These are phyloP conservation scores for Cylas formicarius DNA, from an alignment of 1,140 invertebrate species.

Conservation along the genomic window DNA sequence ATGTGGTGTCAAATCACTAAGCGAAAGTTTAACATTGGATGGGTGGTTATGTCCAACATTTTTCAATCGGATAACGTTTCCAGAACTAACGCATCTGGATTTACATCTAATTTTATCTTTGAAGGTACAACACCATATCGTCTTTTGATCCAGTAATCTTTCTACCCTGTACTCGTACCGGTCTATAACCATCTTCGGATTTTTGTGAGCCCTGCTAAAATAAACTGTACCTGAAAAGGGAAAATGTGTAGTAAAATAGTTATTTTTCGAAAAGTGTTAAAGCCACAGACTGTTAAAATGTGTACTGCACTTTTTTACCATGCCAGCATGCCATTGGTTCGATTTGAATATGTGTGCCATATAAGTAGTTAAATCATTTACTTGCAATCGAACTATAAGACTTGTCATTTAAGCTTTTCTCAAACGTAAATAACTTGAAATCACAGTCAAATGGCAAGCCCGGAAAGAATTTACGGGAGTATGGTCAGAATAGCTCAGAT, in stretches of 20 bases:
- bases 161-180: slow-evolving; percentile 8
- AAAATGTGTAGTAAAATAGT: not conserved
- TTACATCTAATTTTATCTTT: slow-evolving; percentile 16
- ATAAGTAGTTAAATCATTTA: slow-evolving; percentile 3
- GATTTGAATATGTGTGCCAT: slow-evolving; percentile 4
- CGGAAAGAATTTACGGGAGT: too few species aligned
- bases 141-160: slow-evolving; percentile 6
- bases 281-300: not conserved
- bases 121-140: slow-evolving; percentile 16
- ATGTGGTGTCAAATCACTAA: too few species aligned
- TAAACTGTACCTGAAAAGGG: slow-evolving; percentile 12
- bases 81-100: slow-evolving; percentile 8
- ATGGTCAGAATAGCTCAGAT: too few species aligned
- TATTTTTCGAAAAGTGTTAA: not conserved
- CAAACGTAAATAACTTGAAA: too few species aligned
- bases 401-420: too few species aligned
- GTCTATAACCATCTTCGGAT: slow-evolving; percentile 9
- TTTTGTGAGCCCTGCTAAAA: slow-evolving; percentile 8
- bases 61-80: slow-evolving; percentile 11
- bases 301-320: not conserved
- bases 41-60: slow-evolving; percentile 13
- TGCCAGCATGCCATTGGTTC: too few species aligned
- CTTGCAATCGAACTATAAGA: too few species aligned
- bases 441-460: too few species aligned
- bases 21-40: slow-evolving; percentile 19